phyloP scores from a whole-genome alignment of 2,797 vertebrate genomes.

The Triplophysa yarkandensis region DNA sequence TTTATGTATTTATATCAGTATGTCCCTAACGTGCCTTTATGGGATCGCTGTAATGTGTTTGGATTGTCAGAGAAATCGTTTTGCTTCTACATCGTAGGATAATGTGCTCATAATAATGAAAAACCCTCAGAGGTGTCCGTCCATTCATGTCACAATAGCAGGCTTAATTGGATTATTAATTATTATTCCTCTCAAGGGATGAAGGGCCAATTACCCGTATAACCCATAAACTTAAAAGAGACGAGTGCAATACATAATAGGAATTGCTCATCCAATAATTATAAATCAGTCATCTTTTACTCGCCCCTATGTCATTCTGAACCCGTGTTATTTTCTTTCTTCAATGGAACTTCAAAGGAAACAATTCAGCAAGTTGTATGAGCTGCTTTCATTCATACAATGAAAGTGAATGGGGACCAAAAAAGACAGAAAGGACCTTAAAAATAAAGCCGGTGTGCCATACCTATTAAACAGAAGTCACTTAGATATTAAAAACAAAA shows the following conservation, averaged over 20 bases:
- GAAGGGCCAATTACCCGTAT: slow-evolving; percentile 23
- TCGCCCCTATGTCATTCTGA: background rate
- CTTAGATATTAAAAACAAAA: background rate
- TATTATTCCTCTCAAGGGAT: slow-evolving; percentile 48
- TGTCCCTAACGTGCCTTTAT: background rate
- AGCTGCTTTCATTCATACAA: background rate
- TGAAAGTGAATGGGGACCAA: background rate
- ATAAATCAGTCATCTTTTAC: background rate
- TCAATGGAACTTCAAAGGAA: background rate
- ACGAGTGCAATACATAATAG: slow-evolving; percentile 24
- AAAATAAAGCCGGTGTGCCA: background rate
- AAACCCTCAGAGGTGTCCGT: slow-evolving; percentile 28
- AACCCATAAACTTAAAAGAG: slow-evolving; percentile 36
- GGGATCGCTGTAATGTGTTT: slow-evolving; percentile 7
- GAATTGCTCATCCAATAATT: background rate
- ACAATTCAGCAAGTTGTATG: background rate
- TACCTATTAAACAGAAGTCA: background rate
- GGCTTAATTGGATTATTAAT: slow-evolving; percentile 60
- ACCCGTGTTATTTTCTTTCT: background rate
- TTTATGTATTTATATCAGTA: background rate
- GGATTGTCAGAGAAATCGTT: slow-evolving; percentile 18
- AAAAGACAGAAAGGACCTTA: background rate
- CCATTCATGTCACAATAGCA: slow-evolving; percentile 43
- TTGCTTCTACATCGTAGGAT: slow-evolving; percentile 20
- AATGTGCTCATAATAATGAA: slow-evolving; percentile 36